A percentile compares a stretch with the other conserved stretches of the same genome.
phyloP scores from a whole-genome alignment of 2,797 vertebrate species.

The Sparus aurata region DNA sequence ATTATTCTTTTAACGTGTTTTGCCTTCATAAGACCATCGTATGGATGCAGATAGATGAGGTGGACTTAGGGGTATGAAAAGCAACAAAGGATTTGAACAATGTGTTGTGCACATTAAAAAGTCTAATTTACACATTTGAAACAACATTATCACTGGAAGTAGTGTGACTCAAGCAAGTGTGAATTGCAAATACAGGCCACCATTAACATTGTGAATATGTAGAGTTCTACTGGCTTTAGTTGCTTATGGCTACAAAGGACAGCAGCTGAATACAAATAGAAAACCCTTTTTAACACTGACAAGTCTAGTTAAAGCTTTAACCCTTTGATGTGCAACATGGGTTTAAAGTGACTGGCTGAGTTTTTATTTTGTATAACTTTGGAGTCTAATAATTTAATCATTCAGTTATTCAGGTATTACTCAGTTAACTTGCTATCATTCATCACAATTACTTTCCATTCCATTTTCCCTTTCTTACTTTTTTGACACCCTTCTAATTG shows the following conservation, averaged over 20 bases:
- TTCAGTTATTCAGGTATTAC: no score
- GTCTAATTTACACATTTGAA: neutral
- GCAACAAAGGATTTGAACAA: neutral
- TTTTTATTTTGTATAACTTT: no score
- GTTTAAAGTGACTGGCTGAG: no score
- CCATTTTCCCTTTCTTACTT: no score
- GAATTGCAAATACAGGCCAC: conserved; percentile 14
- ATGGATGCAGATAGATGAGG: neutral
- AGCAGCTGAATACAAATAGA: conserved; percentile 5
- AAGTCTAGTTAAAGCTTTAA: neutral
- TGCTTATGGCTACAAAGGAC: conserved; percentile 33
- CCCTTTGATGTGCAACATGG: no score
- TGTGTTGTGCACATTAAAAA: neutral
- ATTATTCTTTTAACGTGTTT: neutral
- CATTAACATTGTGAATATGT: conserved; percentile 39
- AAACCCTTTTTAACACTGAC: neutral
- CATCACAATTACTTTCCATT: no score
- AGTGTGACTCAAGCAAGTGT: conserved; percentile 4
- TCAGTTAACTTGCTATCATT: no score
- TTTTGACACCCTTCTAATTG: no score
- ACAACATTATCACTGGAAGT: neutral
- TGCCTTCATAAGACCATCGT: neutral
- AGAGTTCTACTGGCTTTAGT: neutral
- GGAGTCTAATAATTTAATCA: no score
- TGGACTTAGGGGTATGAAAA: neutral